A percentile compares a stretch with the other conserved stretches of the same genome.
Conservation (phyloP, 2,113 vertebrate species). For the Rhegmatorhina hoffmannsi region DNA sequence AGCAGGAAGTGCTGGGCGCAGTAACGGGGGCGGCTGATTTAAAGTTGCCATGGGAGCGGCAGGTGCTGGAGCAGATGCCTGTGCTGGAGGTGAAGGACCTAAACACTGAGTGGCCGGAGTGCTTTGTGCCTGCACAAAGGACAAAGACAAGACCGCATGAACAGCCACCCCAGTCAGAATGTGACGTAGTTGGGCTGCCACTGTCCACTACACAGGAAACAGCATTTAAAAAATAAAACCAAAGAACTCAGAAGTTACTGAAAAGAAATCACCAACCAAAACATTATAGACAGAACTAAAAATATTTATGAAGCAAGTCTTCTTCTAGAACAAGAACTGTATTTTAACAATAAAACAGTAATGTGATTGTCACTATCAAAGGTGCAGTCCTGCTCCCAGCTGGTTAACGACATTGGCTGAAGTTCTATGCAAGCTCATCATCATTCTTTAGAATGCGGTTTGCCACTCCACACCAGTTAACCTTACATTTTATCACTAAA, state of each 20-base stretch:
- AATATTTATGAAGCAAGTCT: slow-evolving; percentile 65
- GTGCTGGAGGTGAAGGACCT: slow-evolving; percentile 86
- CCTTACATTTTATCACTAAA: slow-evolving; percentile 70
- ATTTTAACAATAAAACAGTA: slow-evolving; percentile 62
- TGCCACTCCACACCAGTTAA: slow-evolving; percentile 72
- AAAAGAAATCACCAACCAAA: slow-evolving; percentile 67
- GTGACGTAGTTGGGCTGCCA: slow-evolving; percentile 65
- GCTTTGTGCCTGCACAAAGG: slow-evolving; percentile 79
- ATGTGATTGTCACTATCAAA: slow-evolving; percentile 48
- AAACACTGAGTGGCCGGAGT: slow-evolving; percentile 84
- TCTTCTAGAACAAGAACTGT: slow-evolving; percentile 69
- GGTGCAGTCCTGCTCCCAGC: slow-evolving; percentile 54
- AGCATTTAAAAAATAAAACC: slow-evolving; percentile 60
- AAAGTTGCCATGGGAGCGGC: slow-evolving; percentile 79
- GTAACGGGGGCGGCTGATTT: slow-evolving; percentile 94
- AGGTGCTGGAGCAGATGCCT: slow-evolving; percentile 79
- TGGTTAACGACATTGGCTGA: slow-evolving; percentile 50
- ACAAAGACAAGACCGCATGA: slow-evolving; percentile 70
- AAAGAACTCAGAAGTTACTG: slow-evolving; percentile 63
- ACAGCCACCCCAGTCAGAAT: background rate
- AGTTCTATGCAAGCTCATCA: slow-evolving; percentile 69
- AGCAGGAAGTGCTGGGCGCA: slow-evolving; percentile 90
- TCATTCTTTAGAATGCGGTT: slow-evolving; percentile 71
- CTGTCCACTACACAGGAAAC: slow-evolving; percentile 76
- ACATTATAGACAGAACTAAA: slow-evolving; percentile 65